phyloP scores from a whole-genome alignment of 2,797 vertebrate genomes.

The Sebastes matsubarae region DNA sequence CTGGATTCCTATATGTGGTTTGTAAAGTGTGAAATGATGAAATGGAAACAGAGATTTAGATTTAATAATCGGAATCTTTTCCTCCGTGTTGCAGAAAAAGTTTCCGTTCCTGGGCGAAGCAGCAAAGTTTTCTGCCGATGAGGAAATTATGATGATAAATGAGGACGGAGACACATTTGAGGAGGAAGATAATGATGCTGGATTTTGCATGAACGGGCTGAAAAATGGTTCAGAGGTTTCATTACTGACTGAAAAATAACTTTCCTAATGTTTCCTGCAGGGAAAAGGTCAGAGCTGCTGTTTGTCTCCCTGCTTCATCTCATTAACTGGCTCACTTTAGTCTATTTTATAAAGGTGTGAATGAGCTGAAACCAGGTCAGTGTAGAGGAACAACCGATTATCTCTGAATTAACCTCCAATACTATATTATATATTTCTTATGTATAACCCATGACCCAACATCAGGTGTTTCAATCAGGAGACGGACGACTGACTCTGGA shows the following conservation, averaged over 20 bases:
- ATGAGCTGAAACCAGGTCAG: no score
- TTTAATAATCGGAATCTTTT: constrained; percentile 8
- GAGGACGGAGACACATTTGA: background rate
- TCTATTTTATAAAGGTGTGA: no score
- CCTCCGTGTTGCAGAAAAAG: background rate
- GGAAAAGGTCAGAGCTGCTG: background rate
- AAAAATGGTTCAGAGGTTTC: background rate
- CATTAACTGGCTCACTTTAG: background rate
- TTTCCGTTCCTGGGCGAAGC: background rate
- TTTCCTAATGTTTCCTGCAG: background rate
- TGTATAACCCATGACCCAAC: no score
- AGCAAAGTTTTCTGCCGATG: constrained; percentile 12
- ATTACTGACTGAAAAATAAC: background rate
- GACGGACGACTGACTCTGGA: no score
- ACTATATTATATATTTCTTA: no score
- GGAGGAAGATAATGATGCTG: constrained; percentile 19
- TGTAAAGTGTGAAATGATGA: background rate
- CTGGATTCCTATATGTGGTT: background rate
- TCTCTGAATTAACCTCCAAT: no score
- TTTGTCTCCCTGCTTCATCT: background rate
- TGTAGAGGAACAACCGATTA: no score
- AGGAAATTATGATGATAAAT: constrained; percentile 26
- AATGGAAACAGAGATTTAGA: background rate
- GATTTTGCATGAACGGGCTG: background rate
- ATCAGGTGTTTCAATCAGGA: no score